These are phyloP conservation scores for Argynnis bischoffii DNA, from an alignment of 2,888 invertebrate species.

Conservation along the genomic window DNA sequence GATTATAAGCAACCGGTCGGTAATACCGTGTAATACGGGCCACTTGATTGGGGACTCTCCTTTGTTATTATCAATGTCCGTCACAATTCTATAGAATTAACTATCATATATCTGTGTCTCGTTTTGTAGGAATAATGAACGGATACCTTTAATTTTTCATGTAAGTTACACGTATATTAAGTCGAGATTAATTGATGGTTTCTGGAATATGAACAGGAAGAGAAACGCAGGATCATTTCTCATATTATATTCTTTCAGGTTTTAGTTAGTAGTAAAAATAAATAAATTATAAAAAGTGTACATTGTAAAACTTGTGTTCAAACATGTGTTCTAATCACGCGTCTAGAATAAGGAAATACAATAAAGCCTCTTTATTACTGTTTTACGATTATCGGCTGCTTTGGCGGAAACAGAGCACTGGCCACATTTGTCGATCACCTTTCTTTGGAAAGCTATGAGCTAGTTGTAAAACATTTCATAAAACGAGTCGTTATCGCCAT, in stretches of 20 bases:
- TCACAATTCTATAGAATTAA: slow-evolving; percentile 49
- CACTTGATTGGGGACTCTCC: slow-evolving; percentile 67
- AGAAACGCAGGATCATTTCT: no score
- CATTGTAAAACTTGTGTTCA: no score
- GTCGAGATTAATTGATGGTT: no score
- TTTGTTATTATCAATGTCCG: slow-evolving; percentile 48
- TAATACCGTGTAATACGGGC: slow-evolving; percentile 45
- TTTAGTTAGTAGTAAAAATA: no score
- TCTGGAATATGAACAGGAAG: no score
- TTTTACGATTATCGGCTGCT: slow-evolving; percentile 42
- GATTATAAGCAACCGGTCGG: slow-evolving; percentile 60
- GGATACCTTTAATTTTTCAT: neutral
- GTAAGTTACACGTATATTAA: neutral
- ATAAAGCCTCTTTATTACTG: slow-evolving; percentile 37
- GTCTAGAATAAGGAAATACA: slow-evolving; percentile 39
- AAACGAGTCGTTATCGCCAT: slow-evolving; percentile 69
- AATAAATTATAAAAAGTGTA: no score
- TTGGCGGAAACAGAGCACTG: slow-evolving; percentile 57
- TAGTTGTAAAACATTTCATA: slow-evolving; percentile 76
- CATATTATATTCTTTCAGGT: no score
- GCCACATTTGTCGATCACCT: slow-evolving; percentile 68
- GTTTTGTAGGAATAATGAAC: slow-evolving; percentile 47
- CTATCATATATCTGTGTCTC: slow-evolving; percentile 72
- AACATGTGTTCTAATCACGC: slow-evolving; percentile 21
- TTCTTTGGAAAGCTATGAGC: slow-evolving; percentile 68